Evolutionary conservation across 2,888 invertebrate species (phyloP).

Genomic region (Eupsilia transversa): DNA sequence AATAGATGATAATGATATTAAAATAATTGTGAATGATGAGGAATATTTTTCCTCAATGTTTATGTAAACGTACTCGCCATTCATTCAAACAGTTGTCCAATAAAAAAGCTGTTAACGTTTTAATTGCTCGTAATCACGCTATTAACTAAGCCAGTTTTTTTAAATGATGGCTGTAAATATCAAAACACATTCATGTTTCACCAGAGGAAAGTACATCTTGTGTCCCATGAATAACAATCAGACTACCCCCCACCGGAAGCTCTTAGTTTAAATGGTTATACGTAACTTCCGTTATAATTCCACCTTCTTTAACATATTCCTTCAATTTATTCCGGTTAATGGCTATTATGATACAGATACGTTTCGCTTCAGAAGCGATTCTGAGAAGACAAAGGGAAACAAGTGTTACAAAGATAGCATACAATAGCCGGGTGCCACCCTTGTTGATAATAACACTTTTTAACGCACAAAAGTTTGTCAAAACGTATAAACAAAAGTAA

Average conservation of each 20-base stretch:
- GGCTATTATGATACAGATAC: slow-evolving; percentile 55
- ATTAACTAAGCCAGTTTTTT: slow-evolving; percentile 72
- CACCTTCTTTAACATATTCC: slow-evolving; percentile 71
- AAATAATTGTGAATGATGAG: slow-evolving; percentile 10
- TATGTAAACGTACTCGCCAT: slow-evolving; percentile 34
- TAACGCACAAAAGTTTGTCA: slow-evolving; percentile 83
- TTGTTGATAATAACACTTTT: slow-evolving; percentile 84
- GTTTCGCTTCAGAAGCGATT: slow-evolving; percentile 59
- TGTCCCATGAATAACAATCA: slow-evolving; percentile 78
- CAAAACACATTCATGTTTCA: slow-evolving; percentile 66
- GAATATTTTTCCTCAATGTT: slow-evolving; percentile 16
- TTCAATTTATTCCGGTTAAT: slow-evolving; percentile 70
- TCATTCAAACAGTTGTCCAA: slow-evolving; percentile 46
- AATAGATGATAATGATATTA: slow-evolving; percentile 8
- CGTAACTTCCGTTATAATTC: slow-evolving; percentile 78
- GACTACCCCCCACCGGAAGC: slow-evolving; percentile 77
- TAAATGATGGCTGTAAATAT: slow-evolving; percentile 70
- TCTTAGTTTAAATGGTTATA: slow-evolving; percentile 72
- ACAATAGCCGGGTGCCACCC: slow-evolving; percentile 77
- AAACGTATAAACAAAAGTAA: slow-evolving; percentile 84
- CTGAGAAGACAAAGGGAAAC: slow-evolving; percentile 68
- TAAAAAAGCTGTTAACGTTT: slow-evolving; percentile 68
- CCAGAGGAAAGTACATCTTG: slow-evolving; percentile 68
- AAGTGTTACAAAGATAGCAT: slow-evolving; percentile 73
- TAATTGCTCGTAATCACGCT: slow-evolving; percentile 73